These are phyloP conservation scores for Neosilurus mollespiculum DNA, from an alignment of 2,797 vertebrate genomes.

Conservation along the genomic window DNA sequence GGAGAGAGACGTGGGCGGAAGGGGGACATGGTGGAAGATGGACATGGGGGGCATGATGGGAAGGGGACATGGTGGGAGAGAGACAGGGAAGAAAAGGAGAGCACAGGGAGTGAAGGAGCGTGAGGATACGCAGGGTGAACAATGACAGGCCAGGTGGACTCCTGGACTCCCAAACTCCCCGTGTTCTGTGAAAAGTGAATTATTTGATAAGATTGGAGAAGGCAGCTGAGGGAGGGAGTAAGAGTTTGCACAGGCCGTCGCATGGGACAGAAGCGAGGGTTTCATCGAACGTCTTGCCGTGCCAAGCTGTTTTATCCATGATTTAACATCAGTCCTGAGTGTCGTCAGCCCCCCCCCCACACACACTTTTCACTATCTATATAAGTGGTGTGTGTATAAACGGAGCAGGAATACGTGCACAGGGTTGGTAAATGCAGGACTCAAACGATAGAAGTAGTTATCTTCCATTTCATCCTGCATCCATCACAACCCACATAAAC, in stretches of 20 bases:
- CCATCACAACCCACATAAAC: not conserved
- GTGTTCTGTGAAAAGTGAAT: constrained; percentile 51
- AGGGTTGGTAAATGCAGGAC: not conserved
- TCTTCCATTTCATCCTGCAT: not conserved
- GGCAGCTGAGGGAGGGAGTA: constrained; percentile 48
- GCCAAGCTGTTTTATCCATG: constrained; percentile 10
- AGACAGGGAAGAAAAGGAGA: too few relatives aligned
- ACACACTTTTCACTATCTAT: constrained; percentile 37
- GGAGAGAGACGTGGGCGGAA: too few relatives aligned
- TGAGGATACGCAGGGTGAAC: constrained; percentile 11
- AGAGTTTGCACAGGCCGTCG: constrained; percentile 20
- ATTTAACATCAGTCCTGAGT: constrained; percentile 16
- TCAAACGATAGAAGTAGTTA: not conserved
- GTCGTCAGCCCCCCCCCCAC: too few relatives aligned
- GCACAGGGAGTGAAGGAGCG: not conserved
- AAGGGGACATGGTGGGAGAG: too few relatives aligned
- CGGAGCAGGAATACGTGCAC: not conserved
- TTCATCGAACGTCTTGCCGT: not conserved
- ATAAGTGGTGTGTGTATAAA: constrained; percentile 30
- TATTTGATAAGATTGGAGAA: constrained; percentile 61
- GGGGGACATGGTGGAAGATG: too few relatives aligned
- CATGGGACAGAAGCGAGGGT: not conserved
- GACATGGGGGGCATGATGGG: too few relatives aligned
- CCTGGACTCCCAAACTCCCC: constrained; percentile 11
- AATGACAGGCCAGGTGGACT: constrained; percentile 52